phyloP scores from a whole-genome alignment of 1,140 invertebrate species.

The Riptortus pedestris region DNA sequence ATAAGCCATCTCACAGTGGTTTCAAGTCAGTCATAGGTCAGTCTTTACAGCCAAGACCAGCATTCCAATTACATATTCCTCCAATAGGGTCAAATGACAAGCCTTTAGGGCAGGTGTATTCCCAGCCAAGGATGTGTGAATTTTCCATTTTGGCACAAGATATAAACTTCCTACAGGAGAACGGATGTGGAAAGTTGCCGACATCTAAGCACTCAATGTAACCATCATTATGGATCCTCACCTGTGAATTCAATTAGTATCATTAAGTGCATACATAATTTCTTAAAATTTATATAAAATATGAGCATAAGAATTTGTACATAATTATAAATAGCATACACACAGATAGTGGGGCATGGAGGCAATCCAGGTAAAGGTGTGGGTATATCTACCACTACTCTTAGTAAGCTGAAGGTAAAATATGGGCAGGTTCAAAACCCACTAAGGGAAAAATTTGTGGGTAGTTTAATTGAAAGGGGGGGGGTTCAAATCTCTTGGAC shows the following conservation, averaged over 20 bases:
- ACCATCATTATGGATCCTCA: constrained; percentile 44
- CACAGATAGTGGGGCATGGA: too few relatives aligned
- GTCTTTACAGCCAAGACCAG: constrained; percentile 57
- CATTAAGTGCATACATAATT: not conserved
- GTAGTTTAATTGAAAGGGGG: too few relatives aligned
- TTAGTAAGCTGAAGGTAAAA: too few relatives aligned
- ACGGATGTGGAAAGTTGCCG: constrained; percentile 78
- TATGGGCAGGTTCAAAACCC: too few relatives aligned
- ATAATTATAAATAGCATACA: too few relatives aligned
- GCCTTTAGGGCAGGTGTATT: constrained; percentile 73
- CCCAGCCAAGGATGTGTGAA: constrained; percentile 64
- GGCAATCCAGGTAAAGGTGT: too few relatives aligned
- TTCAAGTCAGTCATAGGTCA: constrained; percentile 14
- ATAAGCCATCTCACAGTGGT: not conserved
- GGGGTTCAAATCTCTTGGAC: too few relatives aligned
- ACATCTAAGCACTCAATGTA: constrained; percentile 70
- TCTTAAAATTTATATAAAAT: too few relatives aligned
- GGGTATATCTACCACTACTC: too few relatives aligned
- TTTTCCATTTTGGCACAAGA: constrained; percentile 72
- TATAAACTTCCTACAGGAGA: constrained; percentile 79
- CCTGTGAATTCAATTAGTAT: constrained; percentile 25
- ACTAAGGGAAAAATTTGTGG: too few relatives aligned
- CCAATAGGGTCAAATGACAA: constrained; percentile 77
- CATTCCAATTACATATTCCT: constrained; percentile 80
- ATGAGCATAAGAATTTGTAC: too few relatives aligned